Base-by-base conservation (phyloP, 2,797 vertebrate species). In the Apogon hyalosoma region DNA sequence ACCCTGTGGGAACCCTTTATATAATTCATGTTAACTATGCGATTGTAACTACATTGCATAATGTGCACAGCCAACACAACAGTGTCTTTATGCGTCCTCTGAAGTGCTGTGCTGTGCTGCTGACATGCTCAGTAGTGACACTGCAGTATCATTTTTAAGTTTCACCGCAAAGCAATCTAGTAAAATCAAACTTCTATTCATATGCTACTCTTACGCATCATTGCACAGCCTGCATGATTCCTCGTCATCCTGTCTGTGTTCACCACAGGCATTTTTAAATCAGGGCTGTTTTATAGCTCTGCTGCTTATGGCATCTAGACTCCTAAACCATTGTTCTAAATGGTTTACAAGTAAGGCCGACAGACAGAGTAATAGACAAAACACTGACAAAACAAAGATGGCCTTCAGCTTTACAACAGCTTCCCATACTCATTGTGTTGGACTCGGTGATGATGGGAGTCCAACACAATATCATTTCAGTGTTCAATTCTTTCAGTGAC, bases 331-430 rank as follows among this genome's bases (percentile, higher is more conserved):
- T 60, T 16, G 7, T 19, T 73, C 57, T 85, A 82, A 82, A 87
- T 19, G 41, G 33, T 14, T 59, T 73, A 63, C 24, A 9, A 73
- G 63, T 18, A 24, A 49, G 43, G 16, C 67, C 50, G 60, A 75
- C 63, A 31, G 78, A 51, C 40, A 21, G 55, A 33, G 50, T 52
- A 52, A 57, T 48, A 49, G 63, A 68, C 65, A 11, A 64, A 75
- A 59, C 52, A 70, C 19, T 69, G 45, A 59, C 43, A n/a, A 15
- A 67, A 64, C 31, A 71, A 43, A 62, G 16, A 19, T 13, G 49
- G 53, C 68, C 78, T 70, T 67, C 38, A 67, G 67, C 59, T 82
- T 77, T 73, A 79, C 21, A 42, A 70, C 59, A 62, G 59, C 46
- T 69, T 65, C 19, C 46, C 39, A 3, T 46, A 42, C 28, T 12